phyloP scores from a whole-genome alignment of 1,140 invertebrate species.

The Heliconius nattereri region DNA sequence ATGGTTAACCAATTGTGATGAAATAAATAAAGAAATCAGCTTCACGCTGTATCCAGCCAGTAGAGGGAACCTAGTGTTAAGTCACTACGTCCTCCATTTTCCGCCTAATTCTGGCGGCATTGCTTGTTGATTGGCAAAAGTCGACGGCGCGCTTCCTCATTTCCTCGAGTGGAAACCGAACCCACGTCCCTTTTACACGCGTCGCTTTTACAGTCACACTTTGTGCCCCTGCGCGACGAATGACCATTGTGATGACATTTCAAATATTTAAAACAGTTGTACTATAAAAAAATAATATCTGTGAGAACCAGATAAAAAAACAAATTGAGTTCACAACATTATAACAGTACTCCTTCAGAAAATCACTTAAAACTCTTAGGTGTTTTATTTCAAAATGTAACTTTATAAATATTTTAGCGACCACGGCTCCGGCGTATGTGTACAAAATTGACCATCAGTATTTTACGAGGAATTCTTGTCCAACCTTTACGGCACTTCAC shows the following conservation, averaged over 20 bases:
- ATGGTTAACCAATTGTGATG: not conserved
- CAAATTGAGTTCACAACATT: not conserved
- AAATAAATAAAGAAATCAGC: no score
- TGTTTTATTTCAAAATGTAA: slow-evolving; percentile 5
- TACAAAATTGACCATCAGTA: slow-evolving; percentile 28
- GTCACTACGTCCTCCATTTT: no score
- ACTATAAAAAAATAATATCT: not conserved
- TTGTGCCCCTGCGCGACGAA: no score
- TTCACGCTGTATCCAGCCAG: no score
- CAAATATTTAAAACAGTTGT: not conserved
- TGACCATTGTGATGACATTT: not conserved
- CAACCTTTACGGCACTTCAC: slow-evolving; percentile 50
- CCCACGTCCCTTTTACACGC: no score
- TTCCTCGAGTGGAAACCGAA: no score
- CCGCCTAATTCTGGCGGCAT: no score
- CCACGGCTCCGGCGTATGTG: slow-evolving; percentile 14
- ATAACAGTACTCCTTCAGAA: not conserved
- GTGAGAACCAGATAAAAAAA: not conserved
- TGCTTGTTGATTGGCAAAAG: no score
- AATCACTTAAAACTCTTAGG: not conserved
- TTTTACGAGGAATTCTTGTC: slow-evolving; percentile 46
- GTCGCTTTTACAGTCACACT: no score
- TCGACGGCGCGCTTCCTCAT: no score
- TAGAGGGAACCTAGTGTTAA: no score
- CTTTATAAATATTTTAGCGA: slow-evolving; percentile 13